phyloP scores from a whole-genome alignment of 1,140 invertebrate genomes.

The Hycleus cichorii region DNA sequence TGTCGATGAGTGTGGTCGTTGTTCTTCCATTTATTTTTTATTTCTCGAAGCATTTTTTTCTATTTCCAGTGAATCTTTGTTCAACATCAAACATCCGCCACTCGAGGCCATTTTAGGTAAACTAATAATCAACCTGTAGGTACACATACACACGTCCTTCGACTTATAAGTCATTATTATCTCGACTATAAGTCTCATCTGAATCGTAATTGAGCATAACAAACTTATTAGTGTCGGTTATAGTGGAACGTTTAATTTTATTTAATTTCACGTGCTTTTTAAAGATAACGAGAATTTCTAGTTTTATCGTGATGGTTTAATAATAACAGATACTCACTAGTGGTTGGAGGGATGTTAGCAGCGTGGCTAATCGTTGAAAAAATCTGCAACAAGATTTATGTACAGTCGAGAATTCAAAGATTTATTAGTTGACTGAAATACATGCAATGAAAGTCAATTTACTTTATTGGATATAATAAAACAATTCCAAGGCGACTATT shows the following conservation, averaged over 20 bases:
- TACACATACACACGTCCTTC: no score
- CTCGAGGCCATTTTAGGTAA: conserved; percentile 8
- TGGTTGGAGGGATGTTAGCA: conserved; percentile 21
- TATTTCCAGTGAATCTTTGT: no score
- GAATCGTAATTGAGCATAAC: no score
- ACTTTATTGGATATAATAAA: no score
- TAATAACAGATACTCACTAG: conserved; percentile 11
- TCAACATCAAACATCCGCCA: background rate
- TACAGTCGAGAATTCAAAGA: background rate
- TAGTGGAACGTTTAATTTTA: background rate
- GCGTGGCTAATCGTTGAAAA: conserved; percentile 7
- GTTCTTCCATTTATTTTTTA: background rate
- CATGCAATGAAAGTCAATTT: conserved; percentile 1
- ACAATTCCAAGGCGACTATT: no score
- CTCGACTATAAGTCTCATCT: no score
- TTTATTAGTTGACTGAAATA: background rate
- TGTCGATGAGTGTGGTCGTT: conserved; percentile 3
- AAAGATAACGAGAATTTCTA: background rate
- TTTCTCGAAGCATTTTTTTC: no score
- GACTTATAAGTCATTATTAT: no score
- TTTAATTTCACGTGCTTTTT: background rate
- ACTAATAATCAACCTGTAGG: conserved; percentile 4
- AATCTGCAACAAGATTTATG: conserved; percentile 5
- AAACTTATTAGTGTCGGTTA: no score
- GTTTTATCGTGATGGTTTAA: background rate